Evolutionary conservation across 1,140 invertebrate genomes (phyloP), one percentile per base, ranked within the genome.

Genomic region (Venturia canescens): DNA sequence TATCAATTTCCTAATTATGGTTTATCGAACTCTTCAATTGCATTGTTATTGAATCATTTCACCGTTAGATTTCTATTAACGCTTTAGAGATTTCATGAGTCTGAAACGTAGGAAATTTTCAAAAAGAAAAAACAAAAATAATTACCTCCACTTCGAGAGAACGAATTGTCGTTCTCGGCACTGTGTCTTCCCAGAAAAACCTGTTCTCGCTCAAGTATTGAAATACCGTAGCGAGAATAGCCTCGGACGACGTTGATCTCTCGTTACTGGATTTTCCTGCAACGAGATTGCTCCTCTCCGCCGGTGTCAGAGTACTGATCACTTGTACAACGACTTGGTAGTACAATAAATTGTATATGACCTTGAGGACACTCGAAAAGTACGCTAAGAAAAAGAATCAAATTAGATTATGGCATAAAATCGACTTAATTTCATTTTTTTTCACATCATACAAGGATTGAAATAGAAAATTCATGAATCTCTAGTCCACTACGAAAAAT

Each of bases 321-420:
- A 97, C 84, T 90, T 96, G 95, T 0, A 95, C 90, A 27, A 98
- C 93, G 50, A 97, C 95, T 94, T 98, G 97, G 89, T 98, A 96
- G 90, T 97, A 98, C 60, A 96, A 92, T 57, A 98, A 92, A 92
- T 98, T 97, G 92, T 97, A 98, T 48, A 98, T 91, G 83, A 96
- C 94, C 88, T 96, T 95, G 0, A 98, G 95, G 81, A 98, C 94
- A 86, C 95, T 95, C 11, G 95, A 96, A 89, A 97, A 98, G 89
- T 98, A 97, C 27, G 95, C 97, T 98, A 90, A n/a, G 93, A 92
- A 80, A 85, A 69, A 89, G 88, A 74, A 80, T 78, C 3, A 34
- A 63, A 13, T 9, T 26, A 27, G 21, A 63, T 27, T 63, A 26
- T 57, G 18, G n/a, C n/a, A 11, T 57, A 69, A 29, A 26, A 27